Base-by-base conservation (phyloP, 2,888 invertebrate genomes). In the Leptinotarsa juncta region DNA sequence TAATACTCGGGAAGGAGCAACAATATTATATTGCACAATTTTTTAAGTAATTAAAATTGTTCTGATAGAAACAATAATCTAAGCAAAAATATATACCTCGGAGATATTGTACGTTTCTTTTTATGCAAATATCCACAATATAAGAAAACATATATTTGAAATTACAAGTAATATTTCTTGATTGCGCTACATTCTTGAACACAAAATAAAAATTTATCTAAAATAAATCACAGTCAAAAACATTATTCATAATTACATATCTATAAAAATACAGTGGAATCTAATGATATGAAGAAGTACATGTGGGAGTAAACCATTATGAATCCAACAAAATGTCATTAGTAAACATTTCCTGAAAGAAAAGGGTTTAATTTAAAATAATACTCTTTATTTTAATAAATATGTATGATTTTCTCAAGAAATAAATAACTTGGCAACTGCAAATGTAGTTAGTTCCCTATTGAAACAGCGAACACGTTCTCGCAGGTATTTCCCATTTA, bases 141-240 rank as follows among this genome's bases (percentile, higher is more conserved):
- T 70, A 70, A 73, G 26, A 72, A 75, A 73, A 73, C 67, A 76
- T 72, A 67, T 71, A 69, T 74, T 72, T 66, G 62, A 67, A 73
- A 72, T 71, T 71, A 75, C 65, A 72, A 42, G 23, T 68, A 67
- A 76, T 70, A 77, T 72, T 75, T 71, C 62, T 70, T 67, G 77
- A 74, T 72, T 70, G 57, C 57, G 57, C 57, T 57, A 57, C 57
- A 57, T 16, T 42, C 16, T n/a, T 62, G 62, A 62, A 62, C 62
- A 62, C 62, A 62, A 62, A 62, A 65, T 60, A 79, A 70, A 75
- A 75, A 78, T 65, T 57, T 14, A 78, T 77, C 75, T 79, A 80
- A 82, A 81, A 80, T 81, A 83, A 83, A 84, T 84, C 84, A 84
- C 84, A 84, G 84, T 83, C 83, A 82, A 82, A 81, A 83, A 81